Evolutionary conservation across 2,113 vertebrate genomes (phyloP), one percentile per base, ranked within the genome.

Genomic region (Chelonoidis abingdonii): DNA sequence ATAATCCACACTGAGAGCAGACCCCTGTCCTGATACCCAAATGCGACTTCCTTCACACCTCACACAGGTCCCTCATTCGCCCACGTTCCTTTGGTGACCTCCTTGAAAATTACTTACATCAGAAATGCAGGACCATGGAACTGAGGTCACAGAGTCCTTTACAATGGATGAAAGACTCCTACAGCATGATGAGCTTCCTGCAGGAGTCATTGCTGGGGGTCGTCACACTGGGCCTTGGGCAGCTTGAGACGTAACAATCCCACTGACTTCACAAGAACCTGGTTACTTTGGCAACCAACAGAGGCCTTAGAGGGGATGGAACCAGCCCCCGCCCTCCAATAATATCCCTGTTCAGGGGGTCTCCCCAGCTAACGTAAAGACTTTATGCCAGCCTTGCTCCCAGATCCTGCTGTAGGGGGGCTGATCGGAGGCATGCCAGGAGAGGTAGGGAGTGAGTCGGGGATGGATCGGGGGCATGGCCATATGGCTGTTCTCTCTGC

Each of bases 361-460:
- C 29, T 62, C n/a, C 8, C 82, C 10, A 2, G 76, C 44, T 88
- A 56, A 2, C 21, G 25, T 8, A 62, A 62, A 41, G 53, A 35
- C 31, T 62, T 17, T 72, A n/a, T 10, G 38, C 35, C 76, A 75
- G n/a, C 44, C 12, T 1, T 8, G 44, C 31, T 35, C 27, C 0
- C 0, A 2, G 5, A 8, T 19, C 38, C 8, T 25, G 3, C 31
- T 31, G 44, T 87, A 78, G 3, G 80, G 76, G 54, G 7, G 21
- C 49, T 54, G 22, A 52, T 14, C 35, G 31, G 2, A 2, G 29
- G 76, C 0, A 0, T 10, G 35, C 2, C 0, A 0, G 27, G 25
- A 56, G 14, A 19, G 2, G 4, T 72, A 9, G 65, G 19, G n/a
- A 38, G 65, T n/a, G 62, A 35, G 16, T 72, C 65, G 50, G 1